Percentiles rank a stretch among this genome's conserved stretches.
These are phyloP conservation scores for Stenurella melanura DNA, from an alignment of 2,888 invertebrate species.

Conservation along the genomic window DNA sequence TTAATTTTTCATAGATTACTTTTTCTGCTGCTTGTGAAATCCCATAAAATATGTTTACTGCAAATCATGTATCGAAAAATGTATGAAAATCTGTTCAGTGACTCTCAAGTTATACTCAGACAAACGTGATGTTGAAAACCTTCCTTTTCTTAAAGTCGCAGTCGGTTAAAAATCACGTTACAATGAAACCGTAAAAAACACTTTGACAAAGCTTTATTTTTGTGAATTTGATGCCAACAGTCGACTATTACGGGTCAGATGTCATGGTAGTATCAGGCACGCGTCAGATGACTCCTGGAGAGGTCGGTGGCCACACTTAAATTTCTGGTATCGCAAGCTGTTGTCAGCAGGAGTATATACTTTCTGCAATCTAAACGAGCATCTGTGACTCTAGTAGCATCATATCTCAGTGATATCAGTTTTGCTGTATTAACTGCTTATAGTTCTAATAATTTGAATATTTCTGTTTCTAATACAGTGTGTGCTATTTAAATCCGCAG, in stretches of 20 bases:
- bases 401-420: constrained; percentile 17
- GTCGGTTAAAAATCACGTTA: not conserved
- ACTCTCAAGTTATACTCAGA: too few species aligned
- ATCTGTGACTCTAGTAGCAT: constrained; percentile 16
- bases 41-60: too few species aligned
- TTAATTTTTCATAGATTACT: too few species aligned
- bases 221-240: constrained; percentile 41
- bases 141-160: too few species aligned
- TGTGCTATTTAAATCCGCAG: too few species aligned
- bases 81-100: too few species aligned
- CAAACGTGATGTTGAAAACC: too few species aligned
- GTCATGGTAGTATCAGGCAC: constrained; percentile 46
- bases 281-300: constrained; percentile 48
- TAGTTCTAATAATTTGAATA: not conserved
- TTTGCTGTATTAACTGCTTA: not conserved
- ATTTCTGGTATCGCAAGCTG: constrained; percentile 26
- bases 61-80: too few species aligned
- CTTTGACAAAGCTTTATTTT: constrained; percentile 43
- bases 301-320: constrained; percentile 50
- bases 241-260: constrained; percentile 47
- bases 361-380: constrained; percentile 31
- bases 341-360: constrained; percentile 28
- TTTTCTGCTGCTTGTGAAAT: too few species aligned
- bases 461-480: not conserved
- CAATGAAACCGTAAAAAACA: constrained; percentile 3